These are phyloP conservation scores for Sphenopsis melanotis DNA, from an alignment of 2,797 vertebrate species.

Conservation along the genomic window DNA sequence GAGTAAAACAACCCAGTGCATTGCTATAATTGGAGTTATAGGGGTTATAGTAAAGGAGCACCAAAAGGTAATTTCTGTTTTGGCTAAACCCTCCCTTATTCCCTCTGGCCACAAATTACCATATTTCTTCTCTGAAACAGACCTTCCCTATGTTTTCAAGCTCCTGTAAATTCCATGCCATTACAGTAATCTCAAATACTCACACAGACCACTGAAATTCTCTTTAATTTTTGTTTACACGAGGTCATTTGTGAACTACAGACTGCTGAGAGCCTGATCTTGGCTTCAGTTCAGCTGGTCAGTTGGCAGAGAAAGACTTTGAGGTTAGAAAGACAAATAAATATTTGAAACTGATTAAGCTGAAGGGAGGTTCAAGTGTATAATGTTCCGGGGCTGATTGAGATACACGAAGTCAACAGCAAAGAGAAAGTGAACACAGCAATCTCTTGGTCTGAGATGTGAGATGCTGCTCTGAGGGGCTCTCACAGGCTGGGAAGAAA, in stretches of 20 bases:
- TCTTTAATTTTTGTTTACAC: slow-evolving; percentile 36
- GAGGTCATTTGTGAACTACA: slow-evolving; percentile 55
- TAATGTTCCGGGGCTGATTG: neutral
- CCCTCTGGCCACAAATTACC: slow-evolving; percentile 58
- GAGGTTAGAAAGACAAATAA: slow-evolving; percentile 48
- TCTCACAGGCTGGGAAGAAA: neutral
- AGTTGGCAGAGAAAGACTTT: slow-evolving; percentile 40
- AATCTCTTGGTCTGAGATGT: neutral
- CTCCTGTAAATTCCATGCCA: slow-evolving; percentile 14
- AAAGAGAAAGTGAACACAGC: neutral
- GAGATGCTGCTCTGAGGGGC: neutral
- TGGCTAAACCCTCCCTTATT: slow-evolving; percentile 47
- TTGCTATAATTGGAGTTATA: slow-evolving; percentile 51
- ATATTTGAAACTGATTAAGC: slow-evolving; percentile 59
- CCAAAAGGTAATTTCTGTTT: slow-evolving; percentile 63
- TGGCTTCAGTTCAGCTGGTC: slow-evolving; percentile 55
- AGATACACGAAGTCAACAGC: neutral
- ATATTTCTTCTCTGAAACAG: slow-evolving; percentile 66
- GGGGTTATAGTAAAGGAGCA: slow-evolving; percentile 52
- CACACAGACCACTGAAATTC: slow-evolving; percentile 2
- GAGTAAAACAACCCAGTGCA: slow-evolving; percentile 37
- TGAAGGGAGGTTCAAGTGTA: neutral
- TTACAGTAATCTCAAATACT: slow-evolving; percentile 41
- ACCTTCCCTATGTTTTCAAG: slow-evolving; percentile 10
- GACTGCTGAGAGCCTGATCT: slow-evolving; percentile 23